Evolutionary conservation across 2,888 invertebrate genomes (phyloP).

Genomic region (Diarsia brunnea): DNA sequence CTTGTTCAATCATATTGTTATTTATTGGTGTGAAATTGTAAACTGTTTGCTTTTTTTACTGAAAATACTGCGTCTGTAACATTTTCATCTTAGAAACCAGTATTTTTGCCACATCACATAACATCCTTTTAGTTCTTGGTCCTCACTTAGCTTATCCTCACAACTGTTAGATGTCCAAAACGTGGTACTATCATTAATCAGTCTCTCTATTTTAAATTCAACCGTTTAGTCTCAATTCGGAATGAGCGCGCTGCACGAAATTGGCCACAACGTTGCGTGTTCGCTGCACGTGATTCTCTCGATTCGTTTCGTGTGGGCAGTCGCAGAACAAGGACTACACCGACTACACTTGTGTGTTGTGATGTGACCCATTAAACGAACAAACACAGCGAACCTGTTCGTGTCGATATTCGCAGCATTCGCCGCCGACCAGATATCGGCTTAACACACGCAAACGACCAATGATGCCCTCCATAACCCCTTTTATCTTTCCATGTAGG

Average conservation of each 20-base stretch:
- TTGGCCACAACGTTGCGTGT: slow-evolving; percentile 66
- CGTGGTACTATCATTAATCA: slow-evolving; percentile 47
- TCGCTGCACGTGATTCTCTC: slow-evolving; percentile 67
- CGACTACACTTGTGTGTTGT: slow-evolving; percentile 64
- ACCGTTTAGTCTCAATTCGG: slow-evolving; percentile 61
- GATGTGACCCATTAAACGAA: slow-evolving; percentile 70
- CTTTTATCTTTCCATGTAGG: slow-evolving; percentile 49
- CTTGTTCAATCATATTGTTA: slow-evolving; percentile 13
- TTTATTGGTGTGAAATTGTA: slow-evolving; percentile 15
- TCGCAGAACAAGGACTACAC: slow-evolving; percentile 68
- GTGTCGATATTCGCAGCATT: slow-evolving; percentile 56
- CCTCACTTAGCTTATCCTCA: neutral
- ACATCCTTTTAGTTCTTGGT: slow-evolving; percentile 1
- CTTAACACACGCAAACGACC: slow-evolving; percentile 48
- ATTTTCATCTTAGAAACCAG: neutral
- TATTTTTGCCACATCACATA: neutral
- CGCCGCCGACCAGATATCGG: slow-evolving; percentile 34
- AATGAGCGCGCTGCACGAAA: slow-evolving; percentile 55
- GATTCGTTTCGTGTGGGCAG: slow-evolving; percentile 70
- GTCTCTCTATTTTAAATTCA: slow-evolving; percentile 61
- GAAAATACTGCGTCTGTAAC: neutral
- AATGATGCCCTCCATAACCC: slow-evolving; percentile 50
- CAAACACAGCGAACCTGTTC: slow-evolving; percentile 67
- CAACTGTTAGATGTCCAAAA: slow-evolving; percentile 34
- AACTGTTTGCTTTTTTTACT: neutral